Evolutionary conservation across 2,113 vertebrate genomes (phyloP), one percentile per base, ranked within the genome.

Genomic region (Grantiella picta): DNA sequence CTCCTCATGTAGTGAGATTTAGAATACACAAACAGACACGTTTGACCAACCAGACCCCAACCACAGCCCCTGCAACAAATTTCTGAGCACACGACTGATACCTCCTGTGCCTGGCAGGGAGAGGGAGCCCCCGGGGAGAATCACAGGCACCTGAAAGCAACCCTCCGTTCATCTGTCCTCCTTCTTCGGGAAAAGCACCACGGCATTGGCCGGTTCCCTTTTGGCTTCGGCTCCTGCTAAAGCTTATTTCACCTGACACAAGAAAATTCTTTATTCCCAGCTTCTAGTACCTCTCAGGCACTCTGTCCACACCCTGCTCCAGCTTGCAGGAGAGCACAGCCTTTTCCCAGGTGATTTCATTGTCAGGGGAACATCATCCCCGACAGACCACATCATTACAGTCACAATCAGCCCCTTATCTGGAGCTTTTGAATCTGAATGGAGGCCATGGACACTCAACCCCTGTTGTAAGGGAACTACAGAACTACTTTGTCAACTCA

Each of bases 161-260:
- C 35, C 33, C 38, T 25, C 23, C 28, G 8, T 2, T 0, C 28
- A 22, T 47, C 27, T 75, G 47, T 36, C 33, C 59, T 91, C 38
- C 52, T 71, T 36, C 38, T n/a, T 40, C 0, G 0, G 59, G 42
- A 35, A 29, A 77, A 61, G 36, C 53, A 20, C 16, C 36, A 17
- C 0, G 0, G 49, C 66, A 88, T 75, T 40, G 44, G 44, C 10
- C 0, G 0, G 19, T 35, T 68, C 40, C 12, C 36, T 72, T 56
- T 45, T 76, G 29, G 31, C 63, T 73, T 61, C 77, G 36, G 38
- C 36, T 53, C 36, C 33, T 21, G 10, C 29, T 87, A 23, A 78
- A 53, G 28, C 6, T 40, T 59, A 63, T 21, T 77, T 81, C 33
- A 53, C 10, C 52, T 18, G 47, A 59, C 29, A 61, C 1, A n/a